Conservation (phyloP, 1,140 invertebrate genomes). For the Melipona quadrifasciata region DNA sequence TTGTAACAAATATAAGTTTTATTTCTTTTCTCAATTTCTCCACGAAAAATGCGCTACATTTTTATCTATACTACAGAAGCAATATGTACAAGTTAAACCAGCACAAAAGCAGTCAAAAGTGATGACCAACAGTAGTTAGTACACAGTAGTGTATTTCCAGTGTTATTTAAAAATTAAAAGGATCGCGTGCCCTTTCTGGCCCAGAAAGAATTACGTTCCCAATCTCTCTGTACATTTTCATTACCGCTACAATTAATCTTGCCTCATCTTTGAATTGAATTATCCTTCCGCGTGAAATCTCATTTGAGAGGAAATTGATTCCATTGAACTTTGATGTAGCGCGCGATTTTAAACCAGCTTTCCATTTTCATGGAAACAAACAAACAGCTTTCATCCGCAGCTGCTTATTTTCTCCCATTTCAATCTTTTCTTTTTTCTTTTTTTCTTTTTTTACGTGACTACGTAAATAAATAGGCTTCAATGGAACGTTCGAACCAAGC, state of each 20-base stretch:
- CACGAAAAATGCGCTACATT: not conserved
- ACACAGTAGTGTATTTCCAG: not conserved
- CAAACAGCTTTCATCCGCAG: not conserved
- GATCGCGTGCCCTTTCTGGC: not conserved
- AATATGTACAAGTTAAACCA: too few relatives aligned
- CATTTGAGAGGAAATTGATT: not conserved
- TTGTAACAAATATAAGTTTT: not conserved
- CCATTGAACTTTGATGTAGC: not conserved
- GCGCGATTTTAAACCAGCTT: not conserved
- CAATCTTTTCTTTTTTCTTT: not conserved
- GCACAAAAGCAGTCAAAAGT: not conserved
- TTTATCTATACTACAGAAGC: too few relatives aligned
- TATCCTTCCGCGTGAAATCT: not conserved
- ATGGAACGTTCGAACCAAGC: not conserved
- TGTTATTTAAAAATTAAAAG: not conserved
- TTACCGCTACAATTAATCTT: not conserved
- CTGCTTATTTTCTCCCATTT: not conserved
- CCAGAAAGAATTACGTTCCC: not conserved
- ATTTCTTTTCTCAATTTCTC: not conserved
- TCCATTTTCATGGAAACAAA: too few relatives aligned
- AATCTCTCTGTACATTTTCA: not conserved
- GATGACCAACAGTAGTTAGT: not conserved
- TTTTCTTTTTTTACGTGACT: not conserved
- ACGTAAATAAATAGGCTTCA: not conserved
- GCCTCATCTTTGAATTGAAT: not conserved